Evolutionary conservation across 2,797 vertebrate species (phyloP), one percentile per base, ranked within the genome.

Genomic region (Aratinga solstitialis): DNA sequence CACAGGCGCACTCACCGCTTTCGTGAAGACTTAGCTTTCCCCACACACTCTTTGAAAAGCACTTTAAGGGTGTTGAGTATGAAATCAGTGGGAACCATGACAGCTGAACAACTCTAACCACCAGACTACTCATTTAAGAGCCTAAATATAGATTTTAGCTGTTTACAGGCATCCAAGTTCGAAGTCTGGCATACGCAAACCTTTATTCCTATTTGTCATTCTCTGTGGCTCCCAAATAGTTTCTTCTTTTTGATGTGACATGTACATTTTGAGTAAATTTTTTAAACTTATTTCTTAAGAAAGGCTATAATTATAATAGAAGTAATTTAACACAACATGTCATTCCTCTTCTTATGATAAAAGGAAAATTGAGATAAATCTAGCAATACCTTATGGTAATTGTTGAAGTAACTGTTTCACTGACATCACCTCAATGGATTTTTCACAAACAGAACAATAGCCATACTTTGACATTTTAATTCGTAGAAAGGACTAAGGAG

Each of bases 131-230:
- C 54, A 81, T 82, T 92, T 54, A 50, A 69, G 45, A 87, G 42
- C 12, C 81, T 94, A 92, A 94, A 85, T 80, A 93, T 47, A 87
- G 61, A 54, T 68, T 80, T 89, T 92, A 84, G n/a, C 34, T 80
- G 21, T 74, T 92, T 78, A 58, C 22, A 71, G 34, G 29, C 53
- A 93, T 65, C 22, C 13, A 27, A 29, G 21, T 36, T 89, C 81
- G 58, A 85, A 95, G 92, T 74, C 21, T 58, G 32, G 48, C 21
- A 56, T 43, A n/a, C 45, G 56, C 26, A 80, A 87, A 42, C 4
- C 9, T 10, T 81, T 89, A 61, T 30, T 89, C n/a, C 10, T 71
- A 47, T 80, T 47, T 75, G 22, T 53, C 47, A 48, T 93, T 78
- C 56, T 68, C 24, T 77, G 24, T 80, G 32, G 22, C 16, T 81